Base-by-base conservation (phyloP, 92 coral and sea anemone genomes). In the Palythoa caribaeorum region DNA sequence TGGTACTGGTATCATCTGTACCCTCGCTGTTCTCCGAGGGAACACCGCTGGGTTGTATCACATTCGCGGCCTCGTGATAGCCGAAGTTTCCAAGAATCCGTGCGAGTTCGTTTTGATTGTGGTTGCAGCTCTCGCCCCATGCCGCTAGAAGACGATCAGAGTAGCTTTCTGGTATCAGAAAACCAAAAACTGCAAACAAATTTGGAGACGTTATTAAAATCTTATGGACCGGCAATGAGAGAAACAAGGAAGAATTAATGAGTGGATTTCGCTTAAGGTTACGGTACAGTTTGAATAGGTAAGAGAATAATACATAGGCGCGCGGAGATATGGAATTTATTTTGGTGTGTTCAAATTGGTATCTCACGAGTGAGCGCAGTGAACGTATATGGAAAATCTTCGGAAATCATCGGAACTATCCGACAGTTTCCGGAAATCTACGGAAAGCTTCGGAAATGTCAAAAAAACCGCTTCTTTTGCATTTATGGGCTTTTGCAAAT, bases 1-100 rank as follows among this genome's bases (percentile, higher is more conserved):
- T 81, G 1, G 8, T 19, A 13, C 5, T 9, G 48, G n/a, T 35
- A 21, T 81, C 76, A 4, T 65, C 86, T 40, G 6, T 35, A 21
- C 44, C 44, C 38, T 81, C 86, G 39, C 47, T 81, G 76, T 81
- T 81, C 86, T 81, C 86, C 15, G 86, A 81, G 37, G 86, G 86
- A 66, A 81, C 9, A 9, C 76, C 60, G 19, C 59, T 48, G 52
- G 76, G 21, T 7, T 13, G 12, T 2, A 81, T 17, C 5, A 66
- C 44, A 14, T 2, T 53, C 19, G 62, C 86, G 15, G 86, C 86
- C 6, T 66, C 54, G 47, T 28, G 36, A 35, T 47, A 66, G 63
- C 75, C 75, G 19, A 66, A n/a, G 3, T 35, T 81, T 48, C 44
- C 21, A 66, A 81, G 76, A 81, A 53, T 63, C 76, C 35, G 9